Evolutionary conservation across 2,113 vertebrate species (phyloP).

Genomic region (Hypocryptadius cinnamomeus): DNA sequence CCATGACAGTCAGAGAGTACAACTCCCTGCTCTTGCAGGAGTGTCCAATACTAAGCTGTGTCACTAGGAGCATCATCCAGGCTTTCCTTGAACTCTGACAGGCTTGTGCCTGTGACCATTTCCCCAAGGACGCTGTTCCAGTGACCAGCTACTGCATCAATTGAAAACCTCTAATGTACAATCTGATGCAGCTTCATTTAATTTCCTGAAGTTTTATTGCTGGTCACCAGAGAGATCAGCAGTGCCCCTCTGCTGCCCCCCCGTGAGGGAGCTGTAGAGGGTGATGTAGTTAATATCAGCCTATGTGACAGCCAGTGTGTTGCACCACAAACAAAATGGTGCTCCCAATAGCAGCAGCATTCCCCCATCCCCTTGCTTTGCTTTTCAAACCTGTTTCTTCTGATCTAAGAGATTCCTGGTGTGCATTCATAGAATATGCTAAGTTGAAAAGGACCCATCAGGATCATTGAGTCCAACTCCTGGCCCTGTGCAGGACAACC

Average conservation of each 20-base stretch:
- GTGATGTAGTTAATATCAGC: not conserved
- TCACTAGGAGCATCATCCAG: not conserved
- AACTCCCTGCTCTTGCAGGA: not conserved
- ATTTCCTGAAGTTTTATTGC: not conserved
- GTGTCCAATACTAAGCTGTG: not conserved
- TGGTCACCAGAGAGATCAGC: not conserved
- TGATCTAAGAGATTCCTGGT: not conserved
- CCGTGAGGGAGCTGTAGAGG: accelerated
- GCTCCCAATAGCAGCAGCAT: not conserved
- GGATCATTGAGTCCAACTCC: not conserved
- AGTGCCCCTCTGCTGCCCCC: not conserved
- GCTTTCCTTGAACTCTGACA: not conserved
- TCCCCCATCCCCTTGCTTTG: not conserved
- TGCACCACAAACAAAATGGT: not conserved
- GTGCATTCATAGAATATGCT: no score
- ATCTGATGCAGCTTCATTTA: not conserved
- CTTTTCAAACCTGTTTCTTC: not conserved
- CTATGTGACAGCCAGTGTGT: not conserved
- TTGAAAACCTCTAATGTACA: not conserved
- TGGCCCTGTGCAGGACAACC: not conserved
- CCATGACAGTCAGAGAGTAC: not conserved
- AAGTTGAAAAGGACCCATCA: no score
- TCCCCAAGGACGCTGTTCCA: not conserved
- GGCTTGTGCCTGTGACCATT: not conserved
- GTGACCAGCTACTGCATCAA: not conserved